Conservation (phyloP, 2,888 invertebrate genomes). For the Microctonus brassicae region DNA sequence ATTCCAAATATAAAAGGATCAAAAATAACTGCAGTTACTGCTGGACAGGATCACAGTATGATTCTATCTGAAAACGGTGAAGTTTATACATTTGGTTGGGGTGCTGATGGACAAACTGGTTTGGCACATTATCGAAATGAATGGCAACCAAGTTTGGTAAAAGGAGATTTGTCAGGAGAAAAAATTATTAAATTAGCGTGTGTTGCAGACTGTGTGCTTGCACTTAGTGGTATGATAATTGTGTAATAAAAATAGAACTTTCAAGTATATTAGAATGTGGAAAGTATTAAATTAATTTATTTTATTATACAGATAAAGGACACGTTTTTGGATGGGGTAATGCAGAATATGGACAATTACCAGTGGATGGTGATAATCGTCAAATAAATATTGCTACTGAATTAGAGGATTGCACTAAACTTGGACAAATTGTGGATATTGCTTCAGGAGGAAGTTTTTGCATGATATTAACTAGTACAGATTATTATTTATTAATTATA, state of each 20-base stretch:
- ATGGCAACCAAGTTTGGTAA: slow-evolving; percentile 74
- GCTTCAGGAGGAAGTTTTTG: slow-evolving; percentile 92
- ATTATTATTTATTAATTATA: not conserved
- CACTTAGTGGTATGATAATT: slow-evolving; percentile 79
- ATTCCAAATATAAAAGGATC: slow-evolving; percentile 77
- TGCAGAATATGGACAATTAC: slow-evolving; percentile 91
- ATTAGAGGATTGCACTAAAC: slow-evolving; percentile 74
- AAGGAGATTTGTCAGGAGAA: slow-evolving; percentile 87
- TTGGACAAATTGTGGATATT: slow-evolving; percentile 84
- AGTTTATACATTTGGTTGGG: slow-evolving; percentile 92
- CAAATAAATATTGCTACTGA: slow-evolving; percentile 82
- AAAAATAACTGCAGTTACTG: slow-evolving; percentile 78
- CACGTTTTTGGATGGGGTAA: slow-evolving; percentile 98
- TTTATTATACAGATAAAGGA: slow-evolving; percentile 85
- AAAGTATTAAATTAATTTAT: too few species aligned
- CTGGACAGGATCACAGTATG: slow-evolving; percentile 93
- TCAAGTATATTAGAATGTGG: too few species aligned
- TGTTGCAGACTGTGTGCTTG: slow-evolving; percentile 88
- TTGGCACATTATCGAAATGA: slow-evolving; percentile 78
- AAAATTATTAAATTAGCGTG: slow-evolving; percentile 85
- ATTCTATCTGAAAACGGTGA: slow-evolving; percentile 84
- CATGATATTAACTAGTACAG: slow-evolving; percentile 82
- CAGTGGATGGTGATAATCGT: slow-evolving; percentile 72
- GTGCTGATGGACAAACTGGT: slow-evolving; percentile 95
- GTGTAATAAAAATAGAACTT: too few species aligned